Evolutionary conservation across 2,797 vertebrate genomes (phyloP).

Genomic region (Argentina silus): DNA sequence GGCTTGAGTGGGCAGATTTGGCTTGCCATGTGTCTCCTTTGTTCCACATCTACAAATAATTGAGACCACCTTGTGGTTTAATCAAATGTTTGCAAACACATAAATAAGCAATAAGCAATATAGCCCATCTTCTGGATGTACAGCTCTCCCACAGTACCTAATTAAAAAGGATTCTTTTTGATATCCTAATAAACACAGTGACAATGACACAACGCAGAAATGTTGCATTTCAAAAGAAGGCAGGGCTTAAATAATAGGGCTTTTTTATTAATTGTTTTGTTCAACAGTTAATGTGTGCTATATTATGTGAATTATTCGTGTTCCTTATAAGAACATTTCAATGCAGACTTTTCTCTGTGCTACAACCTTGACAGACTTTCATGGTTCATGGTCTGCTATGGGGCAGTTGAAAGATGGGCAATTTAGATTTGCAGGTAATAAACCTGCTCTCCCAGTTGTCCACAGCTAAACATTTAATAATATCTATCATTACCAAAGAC

Average conservation of each 20-base stretch:
- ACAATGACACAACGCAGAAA: slow-evolving; percentile 68
- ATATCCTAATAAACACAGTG: slow-evolving; percentile 72
- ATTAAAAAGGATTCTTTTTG: slow-evolving; percentile 65
- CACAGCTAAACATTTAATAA: neutral
- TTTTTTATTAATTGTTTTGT: neutral
- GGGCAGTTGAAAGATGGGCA: neutral
- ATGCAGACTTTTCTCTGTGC: neutral
- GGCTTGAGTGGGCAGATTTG: slow-evolving; percentile 47
- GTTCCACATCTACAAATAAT: slow-evolving; percentile 67
- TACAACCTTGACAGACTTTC: no score
- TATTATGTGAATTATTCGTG: neutral
- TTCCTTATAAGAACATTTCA: neutral
- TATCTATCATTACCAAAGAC: neutral
- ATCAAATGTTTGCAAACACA: slow-evolving; percentile 61
- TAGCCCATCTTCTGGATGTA: slow-evolving; percentile 60
- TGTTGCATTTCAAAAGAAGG: slow-evolving; percentile 64
- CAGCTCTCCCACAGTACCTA: slow-evolving; percentile 60
- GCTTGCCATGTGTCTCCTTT: slow-evolving; percentile 50
- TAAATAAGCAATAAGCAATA: slow-evolving; percentile 64
- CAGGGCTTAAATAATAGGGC: neutral
- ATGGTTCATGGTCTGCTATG: no score
- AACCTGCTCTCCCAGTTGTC: neutral
- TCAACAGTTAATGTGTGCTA: slow-evolving; percentile 3
- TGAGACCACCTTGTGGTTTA: slow-evolving; percentile 60
- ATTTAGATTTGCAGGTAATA: neutral